Percentiles rank a stretch among this genome's conserved stretches.
These are phyloP conservation scores for Tenthredo distinguenda DNA, from an alignment of 2,888 invertebrate species.

Conservation along the genomic window DNA sequence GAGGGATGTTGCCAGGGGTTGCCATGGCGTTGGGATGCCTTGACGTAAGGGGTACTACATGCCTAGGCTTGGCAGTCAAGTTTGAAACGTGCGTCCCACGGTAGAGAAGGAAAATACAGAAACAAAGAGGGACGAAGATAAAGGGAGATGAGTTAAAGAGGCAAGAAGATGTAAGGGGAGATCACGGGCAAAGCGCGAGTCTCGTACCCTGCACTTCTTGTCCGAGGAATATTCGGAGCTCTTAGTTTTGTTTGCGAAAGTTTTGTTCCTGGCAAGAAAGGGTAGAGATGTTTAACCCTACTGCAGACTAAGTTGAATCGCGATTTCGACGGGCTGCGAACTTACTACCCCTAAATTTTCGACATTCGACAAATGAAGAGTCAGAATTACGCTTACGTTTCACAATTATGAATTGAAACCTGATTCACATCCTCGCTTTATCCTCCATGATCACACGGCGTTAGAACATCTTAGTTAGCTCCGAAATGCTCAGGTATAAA, in stretches of 20 bases:
- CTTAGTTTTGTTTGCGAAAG: slow-evolving; percentile 15
- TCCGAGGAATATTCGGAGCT: slow-evolving; percentile 26
- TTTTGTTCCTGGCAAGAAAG: neutral
- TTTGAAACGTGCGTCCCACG: slow-evolving; percentile 42
- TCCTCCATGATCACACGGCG: neutral
- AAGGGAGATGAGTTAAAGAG: slow-evolving; percentile 12
- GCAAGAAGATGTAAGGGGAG: slow-evolving; percentile 33
- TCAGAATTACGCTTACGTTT: slow-evolving; percentile 15
- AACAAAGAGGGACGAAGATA: neutral
- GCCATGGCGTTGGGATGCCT: slow-evolving; percentile 30
- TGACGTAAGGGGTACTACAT: slow-evolving; percentile 28
- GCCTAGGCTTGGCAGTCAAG: slow-evolving; percentile 31
- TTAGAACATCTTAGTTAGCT: neutral
- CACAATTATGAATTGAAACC: slow-evolving; percentile 4
- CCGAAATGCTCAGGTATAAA: neutral
- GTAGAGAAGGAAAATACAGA: neutral
- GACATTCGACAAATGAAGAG: neutral
- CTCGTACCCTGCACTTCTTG: slow-evolving; percentile 23
- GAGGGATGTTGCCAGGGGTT: slow-evolving; percentile 44
- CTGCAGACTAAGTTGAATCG: neutral
- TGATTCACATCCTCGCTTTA: neutral
- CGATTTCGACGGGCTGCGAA: neutral
- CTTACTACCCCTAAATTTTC: neutral
- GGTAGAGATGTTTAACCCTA: neutral
- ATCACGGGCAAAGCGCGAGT: neutral